phyloP scores from a whole-genome alignment of 2,888 invertebrate genomes.

The Tridacna gigas region DNA sequence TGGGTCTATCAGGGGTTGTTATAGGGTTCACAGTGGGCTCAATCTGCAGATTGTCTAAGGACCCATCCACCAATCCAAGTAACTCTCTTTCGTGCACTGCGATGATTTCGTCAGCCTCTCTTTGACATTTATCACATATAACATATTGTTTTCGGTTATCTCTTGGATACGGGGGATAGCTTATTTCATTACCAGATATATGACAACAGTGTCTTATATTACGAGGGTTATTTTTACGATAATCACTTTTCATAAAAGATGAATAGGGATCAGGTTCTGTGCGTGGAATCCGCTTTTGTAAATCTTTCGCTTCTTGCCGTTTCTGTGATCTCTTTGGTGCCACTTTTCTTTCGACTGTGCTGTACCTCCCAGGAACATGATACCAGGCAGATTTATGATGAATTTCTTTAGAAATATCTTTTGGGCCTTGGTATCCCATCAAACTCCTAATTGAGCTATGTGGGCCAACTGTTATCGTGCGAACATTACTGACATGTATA shows the following conservation, averaged over 20 bases:
- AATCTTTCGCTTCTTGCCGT: slow-evolving; percentile 59
- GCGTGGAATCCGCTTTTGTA: slow-evolving; percentile 57
- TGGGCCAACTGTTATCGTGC: slow-evolving; percentile 75
- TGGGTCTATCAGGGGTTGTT: slow-evolving; percentile 51
- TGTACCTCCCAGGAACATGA: slow-evolving; percentile 82
- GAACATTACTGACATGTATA: slow-evolving; percentile 70
- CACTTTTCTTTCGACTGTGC: slow-evolving; percentile 67
- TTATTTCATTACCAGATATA: slow-evolving; percentile 42
- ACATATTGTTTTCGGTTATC: slow-evolving; percentile 53
- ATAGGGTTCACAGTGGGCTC: slow-evolving; percentile 70
- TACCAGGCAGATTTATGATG: slow-evolving; percentile 82
- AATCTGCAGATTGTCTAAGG: slow-evolving; percentile 39
- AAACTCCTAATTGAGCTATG: slow-evolving; percentile 75
- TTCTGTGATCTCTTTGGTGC: slow-evolving; percentile 76
- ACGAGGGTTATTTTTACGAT: slow-evolving; percentile 59
- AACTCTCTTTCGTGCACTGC: slow-evolving; percentile 45
- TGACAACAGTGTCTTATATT: slow-evolving; percentile 42
- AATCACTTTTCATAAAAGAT: slow-evolving; percentile 62
- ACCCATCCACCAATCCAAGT: slow-evolving; percentile 40
- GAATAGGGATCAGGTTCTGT: slow-evolving; percentile 49
- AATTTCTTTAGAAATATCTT: slow-evolving; percentile 62
- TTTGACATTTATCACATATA: slow-evolving; percentile 52
- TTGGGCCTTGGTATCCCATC: slow-evolving; percentile 69
- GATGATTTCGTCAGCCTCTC: slow-evolving; percentile 52
- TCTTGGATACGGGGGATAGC: slow-evolving; percentile 41